A percentile compares a stretch with the other conserved stretches of the same genome.
These are phyloP conservation scores for Diaphora mendica DNA, from an alignment of 2,888 invertebrate species.

Conservation along the genomic window DNA sequence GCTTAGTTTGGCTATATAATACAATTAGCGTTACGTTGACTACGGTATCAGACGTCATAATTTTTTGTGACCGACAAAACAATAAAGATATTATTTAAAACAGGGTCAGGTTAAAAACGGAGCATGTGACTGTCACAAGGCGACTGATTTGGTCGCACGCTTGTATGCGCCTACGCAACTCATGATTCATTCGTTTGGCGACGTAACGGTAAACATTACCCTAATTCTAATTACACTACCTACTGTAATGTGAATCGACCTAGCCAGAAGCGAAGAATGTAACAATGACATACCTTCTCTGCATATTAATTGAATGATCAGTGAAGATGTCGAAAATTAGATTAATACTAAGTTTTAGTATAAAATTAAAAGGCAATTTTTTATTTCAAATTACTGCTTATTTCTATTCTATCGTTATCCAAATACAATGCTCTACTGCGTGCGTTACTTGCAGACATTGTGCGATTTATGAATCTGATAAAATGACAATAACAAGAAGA, in stretches of 20 bases:
- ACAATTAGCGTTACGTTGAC: neutral
- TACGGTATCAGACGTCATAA: constrained; percentile 46
- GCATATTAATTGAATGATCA: neutral
- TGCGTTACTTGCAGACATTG: neutral
- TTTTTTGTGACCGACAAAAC: constrained; percentile 52
- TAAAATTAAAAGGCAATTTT: neutral
- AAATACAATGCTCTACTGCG: neutral
- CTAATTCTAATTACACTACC: constrained; percentile 78
- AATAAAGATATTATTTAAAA: constrained; percentile 57
- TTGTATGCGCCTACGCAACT: constrained; percentile 73
- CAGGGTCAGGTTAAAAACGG: constrained; percentile 71
- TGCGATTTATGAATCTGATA: neutral
- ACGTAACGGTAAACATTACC: constrained; percentile 79
- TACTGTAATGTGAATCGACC: constrained; percentile 60
- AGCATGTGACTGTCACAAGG: constrained; percentile 66
- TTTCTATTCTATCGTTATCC: neutral
- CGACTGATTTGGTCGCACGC: constrained; percentile 74
- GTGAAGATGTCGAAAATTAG: neutral
- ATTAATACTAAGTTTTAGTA: neutral
- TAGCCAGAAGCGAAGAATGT: constrained; percentile 40
- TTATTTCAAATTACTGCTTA: neutral
- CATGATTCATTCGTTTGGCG: constrained; percentile 81
- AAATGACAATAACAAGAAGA: neutral
- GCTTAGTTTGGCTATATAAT: neutral
- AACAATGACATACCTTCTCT: constrained; percentile 30